Evolutionary conservation across 2,113 vertebrate genomes (phyloP), one percentile per base, ranked within the genome.

Genomic region (Eptatretus burgeri): DNA sequence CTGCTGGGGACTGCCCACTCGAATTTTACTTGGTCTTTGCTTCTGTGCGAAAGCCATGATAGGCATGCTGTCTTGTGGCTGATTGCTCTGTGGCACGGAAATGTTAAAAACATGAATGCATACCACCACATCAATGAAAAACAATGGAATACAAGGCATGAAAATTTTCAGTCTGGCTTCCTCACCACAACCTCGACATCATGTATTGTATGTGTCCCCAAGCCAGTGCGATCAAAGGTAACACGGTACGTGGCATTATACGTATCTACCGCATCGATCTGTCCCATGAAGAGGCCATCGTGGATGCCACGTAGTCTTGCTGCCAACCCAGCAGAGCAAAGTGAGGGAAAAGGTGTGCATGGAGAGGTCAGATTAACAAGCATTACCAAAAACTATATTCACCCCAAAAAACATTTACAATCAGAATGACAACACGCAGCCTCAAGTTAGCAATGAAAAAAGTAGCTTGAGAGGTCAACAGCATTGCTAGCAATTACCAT

Each of bases 41-140:
- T 94, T 98, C 74, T 93, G 89, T 64, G 84, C 88, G 64, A 98
- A 98, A 69, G 91, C 84, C 69, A 87, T 78, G 64, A 98, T 96
- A 20, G 87, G 91, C 91, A 98, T 98, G 2, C 88, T 96, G 71
- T 98, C 91, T 49, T 83, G 86, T 69, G 89, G 85, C 68, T 98
- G 86, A 1, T 89, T 94, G 69, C 91, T 98, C 91, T 98, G 75
- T 49, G 62, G 69, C n/a, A 62, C 12, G 68, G 49, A 71, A 16
- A 16, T 49, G 49, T 13, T 65, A 14, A 60, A 50, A 63, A 17
- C 16, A 50, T 11, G 27, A 41, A 41, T 41, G 27, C 27, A 41
- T 41, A 41, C 27, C 27, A 41, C 27, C 27, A 41, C 27, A 41
- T 41, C 27, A 41, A 41, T 5, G 27, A 41, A 41, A 41, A 41